Percentiles rank a stretch among this genome's conserved stretches.
Conservation (phyloP, 2,113 vertebrate species). For the Nesogale talazaci region DNA sequence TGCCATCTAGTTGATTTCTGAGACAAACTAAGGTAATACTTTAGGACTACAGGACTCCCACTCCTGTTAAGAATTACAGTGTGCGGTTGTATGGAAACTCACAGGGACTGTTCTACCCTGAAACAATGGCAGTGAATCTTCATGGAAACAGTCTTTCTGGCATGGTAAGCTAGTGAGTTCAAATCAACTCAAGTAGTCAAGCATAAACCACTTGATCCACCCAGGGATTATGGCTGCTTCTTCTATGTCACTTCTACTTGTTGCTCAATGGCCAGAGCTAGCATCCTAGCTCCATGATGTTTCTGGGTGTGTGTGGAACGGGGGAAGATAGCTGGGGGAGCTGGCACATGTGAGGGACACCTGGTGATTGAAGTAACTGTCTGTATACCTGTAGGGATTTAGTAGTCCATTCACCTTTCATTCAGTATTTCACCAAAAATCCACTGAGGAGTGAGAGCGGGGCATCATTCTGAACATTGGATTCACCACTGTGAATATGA, state of each 20-base stretch:
- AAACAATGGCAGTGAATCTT: background rate
- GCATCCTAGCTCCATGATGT: background rate
- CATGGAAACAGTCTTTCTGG: background rate
- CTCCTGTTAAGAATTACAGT: background rate
- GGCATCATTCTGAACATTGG: fast-evolving
- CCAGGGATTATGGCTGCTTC: background rate
- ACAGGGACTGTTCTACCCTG: no score
- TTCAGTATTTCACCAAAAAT: background rate
- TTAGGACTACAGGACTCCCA: background rate
- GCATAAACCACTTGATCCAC: background rate
- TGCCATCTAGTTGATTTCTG: background rate
- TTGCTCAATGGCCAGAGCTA: background rate
- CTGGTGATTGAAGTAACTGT: no score
- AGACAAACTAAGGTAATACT: background rate
- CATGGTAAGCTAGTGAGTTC: background rate
- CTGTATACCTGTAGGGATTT: no score
- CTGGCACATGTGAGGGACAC: fast-evolving
- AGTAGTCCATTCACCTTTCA: background rate
- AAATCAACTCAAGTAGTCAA: background rate
- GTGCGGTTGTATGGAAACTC: no score
- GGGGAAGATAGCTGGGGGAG: no score
- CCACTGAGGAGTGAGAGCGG: fast-evolving
- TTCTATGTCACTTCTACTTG: no score
- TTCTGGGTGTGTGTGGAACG: background rate
- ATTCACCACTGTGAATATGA: background rate